These are phyloP conservation scores for Ethmia dodecea DNA, from an alignment of 2,888 invertebrate species.

Conservation along the genomic window DNA sequence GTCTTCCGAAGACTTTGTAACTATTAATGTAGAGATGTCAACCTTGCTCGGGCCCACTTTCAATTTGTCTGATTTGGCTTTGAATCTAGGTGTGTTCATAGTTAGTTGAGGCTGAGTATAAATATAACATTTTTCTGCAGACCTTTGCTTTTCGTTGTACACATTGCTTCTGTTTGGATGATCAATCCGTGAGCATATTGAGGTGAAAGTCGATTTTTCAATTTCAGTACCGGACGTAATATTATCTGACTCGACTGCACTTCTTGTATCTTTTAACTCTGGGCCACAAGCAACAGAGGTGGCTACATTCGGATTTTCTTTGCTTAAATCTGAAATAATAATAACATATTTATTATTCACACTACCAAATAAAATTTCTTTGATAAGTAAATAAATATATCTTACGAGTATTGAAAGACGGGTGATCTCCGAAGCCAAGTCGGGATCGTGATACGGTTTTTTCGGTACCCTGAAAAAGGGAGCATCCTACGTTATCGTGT, in stretches of 20 bases:
- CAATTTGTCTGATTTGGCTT: conserved; percentile 33
- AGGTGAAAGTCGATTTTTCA: conserved; percentile 29
- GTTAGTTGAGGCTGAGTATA: conserved; percentile 43
- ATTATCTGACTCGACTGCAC: conserved; percentile 28
- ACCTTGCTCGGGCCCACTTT: conserved; percentile 36
- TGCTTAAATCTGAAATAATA: conserved; percentile 38
- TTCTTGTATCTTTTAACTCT: conserved; percentile 25
- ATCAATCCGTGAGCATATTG: conserved; percentile 35
- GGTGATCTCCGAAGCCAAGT: conserved; percentile 60
- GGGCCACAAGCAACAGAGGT: conserved; percentile 32
- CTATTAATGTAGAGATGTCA: conserved; percentile 46
- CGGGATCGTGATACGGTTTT: conserved; percentile 52
- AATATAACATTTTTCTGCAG: conserved; percentile 51
- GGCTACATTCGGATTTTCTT: conserved; percentile 33
- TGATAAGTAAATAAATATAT: neutral
- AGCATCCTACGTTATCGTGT: neutral
- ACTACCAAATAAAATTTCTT: neutral
- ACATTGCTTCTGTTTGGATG: conserved; percentile 26
- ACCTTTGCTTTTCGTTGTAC: conserved; percentile 33
- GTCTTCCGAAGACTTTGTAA: conserved; percentile 42
- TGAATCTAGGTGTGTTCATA: conserved; percentile 46
- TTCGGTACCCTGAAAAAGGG: conserved; percentile 45
- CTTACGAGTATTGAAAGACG: conserved; percentile 53
- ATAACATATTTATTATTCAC: neutral
- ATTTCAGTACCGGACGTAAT: conserved; percentile 32